Conservation (phyloP, 2,797 vertebrate species). For the Todus mexicanus region DNA sequence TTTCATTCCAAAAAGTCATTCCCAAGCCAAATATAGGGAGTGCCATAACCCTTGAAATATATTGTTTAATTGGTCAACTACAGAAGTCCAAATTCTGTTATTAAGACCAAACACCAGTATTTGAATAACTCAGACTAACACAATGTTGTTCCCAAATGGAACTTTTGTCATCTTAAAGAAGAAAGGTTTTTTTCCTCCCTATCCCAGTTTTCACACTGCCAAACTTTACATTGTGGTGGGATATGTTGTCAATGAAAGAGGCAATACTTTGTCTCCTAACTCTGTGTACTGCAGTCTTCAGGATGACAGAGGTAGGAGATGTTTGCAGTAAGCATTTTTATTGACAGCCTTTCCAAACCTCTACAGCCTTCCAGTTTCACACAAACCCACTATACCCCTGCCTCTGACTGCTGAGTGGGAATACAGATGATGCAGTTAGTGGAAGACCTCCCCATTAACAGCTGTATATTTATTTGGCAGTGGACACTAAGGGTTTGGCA, state of each 20-base stretch:
- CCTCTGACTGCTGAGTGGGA: not conserved
- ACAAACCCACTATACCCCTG: accelerated
- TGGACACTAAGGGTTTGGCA: not conserved
- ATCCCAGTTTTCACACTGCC: not conserved
- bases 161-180: not conserved
- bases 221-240: not conserved
- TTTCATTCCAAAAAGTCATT: not conserved
- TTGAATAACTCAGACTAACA: not conserved
- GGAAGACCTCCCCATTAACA: not conserved
- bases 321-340: not conserved
- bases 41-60: not conserved
- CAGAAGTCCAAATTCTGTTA: not conserved
- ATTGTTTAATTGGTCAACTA: not conserved
- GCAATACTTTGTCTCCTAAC: not conserved
- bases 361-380: not conserved
- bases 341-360: not conserved
- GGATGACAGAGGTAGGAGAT: not conserved
- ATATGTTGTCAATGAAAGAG: not conserved
- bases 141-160: not conserved
- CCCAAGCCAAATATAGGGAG: not conserved
- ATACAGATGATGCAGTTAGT: not conserved
- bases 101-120: not conserved
- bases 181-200: not conserved
- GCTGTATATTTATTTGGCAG: not conserved
- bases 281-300: not conserved